These are phyloP conservation scores for Aythya baeri DNA, from an alignment of 2,113 vertebrate genomes.

Conservation along the genomic window DNA sequence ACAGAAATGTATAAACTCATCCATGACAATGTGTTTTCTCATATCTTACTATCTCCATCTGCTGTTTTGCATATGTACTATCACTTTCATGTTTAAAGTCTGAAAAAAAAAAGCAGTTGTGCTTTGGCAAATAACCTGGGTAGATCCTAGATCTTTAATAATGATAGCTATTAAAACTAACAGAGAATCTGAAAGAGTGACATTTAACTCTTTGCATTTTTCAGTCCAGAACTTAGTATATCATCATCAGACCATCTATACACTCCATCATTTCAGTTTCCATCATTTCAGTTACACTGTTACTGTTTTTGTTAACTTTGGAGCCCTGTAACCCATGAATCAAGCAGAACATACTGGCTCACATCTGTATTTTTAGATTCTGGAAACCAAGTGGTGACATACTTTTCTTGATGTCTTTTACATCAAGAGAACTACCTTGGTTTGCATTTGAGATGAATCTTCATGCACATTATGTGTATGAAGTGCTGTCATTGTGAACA, in stretches of 20 bases:
- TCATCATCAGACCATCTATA: background rate
- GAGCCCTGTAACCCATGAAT: background rate
- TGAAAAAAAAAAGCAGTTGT: background rate
- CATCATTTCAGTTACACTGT: background rate
- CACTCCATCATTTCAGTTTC: background rate
- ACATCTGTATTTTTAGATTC: background rate
- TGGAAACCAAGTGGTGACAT: background rate
- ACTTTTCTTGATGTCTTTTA: background rate
- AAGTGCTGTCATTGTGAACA: background rate
- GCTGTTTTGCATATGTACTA: background rate
- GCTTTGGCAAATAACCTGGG: background rate
- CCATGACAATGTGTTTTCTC: background rate
- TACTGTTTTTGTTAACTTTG: background rate
- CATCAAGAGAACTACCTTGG: background rate
- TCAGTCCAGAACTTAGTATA: background rate
- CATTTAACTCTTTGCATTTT: background rate
- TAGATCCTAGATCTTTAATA: background rate
- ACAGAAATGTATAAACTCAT: background rate
- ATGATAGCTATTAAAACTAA: background rate
- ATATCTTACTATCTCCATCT: slow-evolving; percentile 32
- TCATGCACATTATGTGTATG: no score
- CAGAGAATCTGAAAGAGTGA: background rate
- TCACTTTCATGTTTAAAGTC: background rate
- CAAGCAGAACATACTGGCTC: background rate
- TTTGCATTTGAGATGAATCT: background rate